phyloP scores from a whole-genome alignment of 2,113 vertebrate species.

The Otis tarda region DNA sequence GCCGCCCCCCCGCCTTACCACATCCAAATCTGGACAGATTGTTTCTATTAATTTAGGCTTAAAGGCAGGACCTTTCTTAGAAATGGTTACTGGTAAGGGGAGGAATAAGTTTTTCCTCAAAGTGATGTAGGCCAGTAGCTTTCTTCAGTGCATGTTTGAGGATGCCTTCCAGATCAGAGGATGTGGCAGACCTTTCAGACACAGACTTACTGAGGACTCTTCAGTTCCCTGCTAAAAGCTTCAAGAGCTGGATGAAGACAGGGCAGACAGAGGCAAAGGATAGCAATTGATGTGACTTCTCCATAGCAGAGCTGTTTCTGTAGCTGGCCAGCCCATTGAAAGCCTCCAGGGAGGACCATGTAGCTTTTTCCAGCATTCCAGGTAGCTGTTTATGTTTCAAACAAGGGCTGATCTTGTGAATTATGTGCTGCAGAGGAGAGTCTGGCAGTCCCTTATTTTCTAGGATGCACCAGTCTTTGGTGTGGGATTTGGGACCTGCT shows the following conservation, averaged over 20 bases:
- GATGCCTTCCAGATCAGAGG: neutral
- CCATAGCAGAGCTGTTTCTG: neutral
- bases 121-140: neutral
- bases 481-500: neutral
- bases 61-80: slow-evolving; percentile 42
- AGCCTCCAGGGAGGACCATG: neutral
- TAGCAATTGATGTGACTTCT: neutral
- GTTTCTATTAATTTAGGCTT: slow-evolving; percentile 69
- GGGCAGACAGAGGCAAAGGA: neutral
- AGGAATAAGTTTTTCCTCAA: slow-evolving; percentile 27
- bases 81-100: slow-evolving; percentile 40
- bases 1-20: neutral
- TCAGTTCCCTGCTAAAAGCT: neutral
- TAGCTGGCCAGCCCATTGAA: neutral
- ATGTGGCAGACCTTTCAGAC: neutral
- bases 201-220: neutral
- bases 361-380: neutral
- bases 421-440: neutral
- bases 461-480: neutral
- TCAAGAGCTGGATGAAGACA: neutral
- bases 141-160: neutral
- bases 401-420: neutral
- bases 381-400: neutral
- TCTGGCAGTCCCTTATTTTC: neutral
- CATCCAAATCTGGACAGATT: slow-evolving; percentile 49